Evolutionary conservation across 2,888 invertebrate species (phyloP).

Genomic region (Meloe dianella): DNA sequence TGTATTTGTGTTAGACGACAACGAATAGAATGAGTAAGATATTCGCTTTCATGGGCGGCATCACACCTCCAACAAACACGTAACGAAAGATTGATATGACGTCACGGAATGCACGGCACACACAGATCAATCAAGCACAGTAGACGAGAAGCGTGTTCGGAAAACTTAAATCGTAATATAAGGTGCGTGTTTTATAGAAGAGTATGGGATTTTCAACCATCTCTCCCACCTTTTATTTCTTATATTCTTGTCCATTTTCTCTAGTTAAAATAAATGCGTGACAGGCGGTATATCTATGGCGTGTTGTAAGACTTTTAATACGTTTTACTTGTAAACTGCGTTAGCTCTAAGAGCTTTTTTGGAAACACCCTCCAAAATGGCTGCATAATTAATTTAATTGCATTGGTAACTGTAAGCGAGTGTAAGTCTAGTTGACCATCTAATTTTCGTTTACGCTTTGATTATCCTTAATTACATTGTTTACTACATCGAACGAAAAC

Average conservation of each 20-base stretch:
- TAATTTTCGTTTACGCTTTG: neutral
- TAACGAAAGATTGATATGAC: conserved; percentile 46
- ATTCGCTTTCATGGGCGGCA: conserved; percentile 39
- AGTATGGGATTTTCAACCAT: neutral
- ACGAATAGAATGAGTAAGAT: conserved; percentile 43
- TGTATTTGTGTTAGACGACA: conserved; percentile 44
- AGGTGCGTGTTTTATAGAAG: conserved; percentile 8
- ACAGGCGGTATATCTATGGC: conserved; percentile 15
- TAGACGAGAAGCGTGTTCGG: conserved; percentile 38
- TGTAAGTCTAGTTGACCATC: neutral
- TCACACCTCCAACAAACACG: conserved; percentile 37
- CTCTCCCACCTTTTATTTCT: conserved; percentile 11
- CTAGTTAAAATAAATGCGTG: conserved; percentile 19
- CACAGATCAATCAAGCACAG: conserved; percentile 45
- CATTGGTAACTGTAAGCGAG: neutral
- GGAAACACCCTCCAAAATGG: conserved; percentile 21
- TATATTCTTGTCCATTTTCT: conserved; percentile 17
- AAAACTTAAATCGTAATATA: conserved; percentile 22
- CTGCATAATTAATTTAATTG: conserved; percentile 32
- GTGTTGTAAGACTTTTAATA: conserved; percentile 31
- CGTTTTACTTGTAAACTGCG: conserved; percentile 30
- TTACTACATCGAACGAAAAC: conserved; percentile 21
- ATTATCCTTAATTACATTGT: neutral
- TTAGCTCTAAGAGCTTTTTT: conserved; percentile 12
- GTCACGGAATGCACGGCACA: conserved; percentile 48